Percentiles rank a stretch among this genome's conserved stretches.
Evolutionary conservation across 2,113 vertebrate species (phyloP).

Genomic region (Spermophilus dauricus): DNA sequence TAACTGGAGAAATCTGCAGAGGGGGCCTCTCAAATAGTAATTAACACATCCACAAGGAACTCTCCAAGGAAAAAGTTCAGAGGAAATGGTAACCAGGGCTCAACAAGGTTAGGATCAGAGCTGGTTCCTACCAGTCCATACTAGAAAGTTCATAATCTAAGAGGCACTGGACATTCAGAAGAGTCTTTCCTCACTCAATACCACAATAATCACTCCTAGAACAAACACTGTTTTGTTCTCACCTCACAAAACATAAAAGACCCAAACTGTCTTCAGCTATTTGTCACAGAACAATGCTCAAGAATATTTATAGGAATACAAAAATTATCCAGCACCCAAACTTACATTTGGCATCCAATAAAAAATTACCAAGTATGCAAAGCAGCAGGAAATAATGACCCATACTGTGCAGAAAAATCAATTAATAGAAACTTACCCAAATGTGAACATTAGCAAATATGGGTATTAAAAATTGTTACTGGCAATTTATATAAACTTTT

Average conservation of each 20-base stretch:
- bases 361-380: conserved; percentile 6
- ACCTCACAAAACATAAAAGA: background rate
- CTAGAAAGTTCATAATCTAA: background rate
- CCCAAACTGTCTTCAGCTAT: background rate
- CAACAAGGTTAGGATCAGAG: background rate
- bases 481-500: no score
- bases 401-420: background rate
- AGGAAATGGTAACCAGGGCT: background rate
- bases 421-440: background rate
- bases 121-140: background rate
- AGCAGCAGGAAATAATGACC: background rate
- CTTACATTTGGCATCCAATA: background rate
- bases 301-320: background rate
- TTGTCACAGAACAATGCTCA: background rate
- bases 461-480: background rate
- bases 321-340: background rate
- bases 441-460: background rate
- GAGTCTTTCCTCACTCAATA: background rate
- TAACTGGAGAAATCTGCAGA: background rate
- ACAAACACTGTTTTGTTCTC: background rate
- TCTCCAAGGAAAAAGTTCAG: background rate
- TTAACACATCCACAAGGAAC: background rate
- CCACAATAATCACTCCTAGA: background rate
- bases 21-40: no score
- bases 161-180: background rate